Evolutionary conservation across 2,888 invertebrate species (phyloP), one percentile per base, ranked within the genome.

Genomic region (Ophion slaviceki): DNA sequence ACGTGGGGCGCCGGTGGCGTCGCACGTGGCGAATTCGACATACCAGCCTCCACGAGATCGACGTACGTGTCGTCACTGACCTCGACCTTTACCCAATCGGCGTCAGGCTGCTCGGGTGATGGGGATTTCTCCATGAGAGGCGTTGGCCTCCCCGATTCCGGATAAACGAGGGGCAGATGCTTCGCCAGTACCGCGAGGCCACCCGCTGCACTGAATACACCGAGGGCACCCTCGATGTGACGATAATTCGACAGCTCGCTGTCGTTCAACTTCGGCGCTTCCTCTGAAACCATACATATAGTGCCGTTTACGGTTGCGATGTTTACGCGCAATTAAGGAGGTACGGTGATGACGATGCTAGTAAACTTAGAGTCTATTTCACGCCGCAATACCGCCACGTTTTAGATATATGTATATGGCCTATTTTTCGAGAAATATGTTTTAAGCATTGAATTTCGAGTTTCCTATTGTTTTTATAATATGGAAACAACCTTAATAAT

Each of bases 131-230:
- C 95, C n/a, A 95, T 94, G n/a, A 95, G 95, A 20, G 95, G 94
- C 11, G 95, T 93, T n/a, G 96, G 95, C 66, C 92, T 88, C 7
- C 90, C 92, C 17, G 95, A 94, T 87, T 98, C 97, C 6, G 98
- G 98, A 94, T 97, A 98, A 24, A 98, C 97, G 0, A 98, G 96
- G 0, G 98, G 98, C 90, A 99, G 95, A 89, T 98, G 97, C 91
- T 97, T 97, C 0, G 99, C 98, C 85, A 99, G 95, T 84, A 98
- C 95, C 17, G 98, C 98, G 82, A 99, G 95, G 2, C 99, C 99
- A 82, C 98, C 98, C 88, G 97, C 96, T 86, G 96, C 96, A 76
- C 98, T 98, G 94, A 99, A 99, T 89, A 97, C 97, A 91, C 98
- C 97, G 90, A 98, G 95, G 77, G 97, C 96, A 89, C 95, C 95